A percentile compares a stretch with the other conserved stretches of the same genome.
Evolutionary conservation across 2,113 vertebrate species (phyloP).

Genomic region (Aplodontia rufa): DNA sequence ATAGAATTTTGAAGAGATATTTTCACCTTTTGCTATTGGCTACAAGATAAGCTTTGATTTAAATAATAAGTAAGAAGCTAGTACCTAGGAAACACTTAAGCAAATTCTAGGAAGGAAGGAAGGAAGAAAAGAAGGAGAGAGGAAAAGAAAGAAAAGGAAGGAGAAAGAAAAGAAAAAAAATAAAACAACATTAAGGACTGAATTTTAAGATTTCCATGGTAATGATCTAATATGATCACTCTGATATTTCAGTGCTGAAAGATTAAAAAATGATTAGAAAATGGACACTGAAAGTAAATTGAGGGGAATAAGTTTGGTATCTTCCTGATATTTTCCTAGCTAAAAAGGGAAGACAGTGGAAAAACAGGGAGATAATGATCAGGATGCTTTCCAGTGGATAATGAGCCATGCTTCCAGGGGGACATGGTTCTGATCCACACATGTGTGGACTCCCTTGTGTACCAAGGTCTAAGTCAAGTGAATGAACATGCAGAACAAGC

Average conservation of each 20-base stretch:
- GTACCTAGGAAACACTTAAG: background rate
- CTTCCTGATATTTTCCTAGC: slow-evolving; percentile 3
- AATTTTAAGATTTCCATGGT: background rate
- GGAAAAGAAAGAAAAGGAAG: background rate
- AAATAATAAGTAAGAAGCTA: slow-evolving; percentile 38
- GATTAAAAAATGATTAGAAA: background rate
- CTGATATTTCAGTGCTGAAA: background rate
- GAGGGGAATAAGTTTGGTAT: background rate
- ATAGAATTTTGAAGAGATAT: slow-evolving; percentile 52
- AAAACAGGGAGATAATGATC: background rate
- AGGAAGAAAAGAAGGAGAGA: too few relatives aligned
- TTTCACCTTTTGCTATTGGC: background rate
- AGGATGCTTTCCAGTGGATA: background rate
- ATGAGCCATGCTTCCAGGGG: background rate
- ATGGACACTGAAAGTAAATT: background rate
- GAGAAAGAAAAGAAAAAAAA: background rate
- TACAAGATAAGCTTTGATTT: slow-evolving; percentile 43
- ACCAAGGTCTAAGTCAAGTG: background rate
- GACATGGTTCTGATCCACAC: background rate
- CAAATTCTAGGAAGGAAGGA: background rate
- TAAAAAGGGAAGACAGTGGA: background rate
- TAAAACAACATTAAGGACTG: background rate
- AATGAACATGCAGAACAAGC: background rate
- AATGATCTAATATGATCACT: background rate
- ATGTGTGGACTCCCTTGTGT: background rate